Evolutionary conservation across 2,113 vertebrate genomes (phyloP).

Genomic region (Bubalus kerabau): DNA sequence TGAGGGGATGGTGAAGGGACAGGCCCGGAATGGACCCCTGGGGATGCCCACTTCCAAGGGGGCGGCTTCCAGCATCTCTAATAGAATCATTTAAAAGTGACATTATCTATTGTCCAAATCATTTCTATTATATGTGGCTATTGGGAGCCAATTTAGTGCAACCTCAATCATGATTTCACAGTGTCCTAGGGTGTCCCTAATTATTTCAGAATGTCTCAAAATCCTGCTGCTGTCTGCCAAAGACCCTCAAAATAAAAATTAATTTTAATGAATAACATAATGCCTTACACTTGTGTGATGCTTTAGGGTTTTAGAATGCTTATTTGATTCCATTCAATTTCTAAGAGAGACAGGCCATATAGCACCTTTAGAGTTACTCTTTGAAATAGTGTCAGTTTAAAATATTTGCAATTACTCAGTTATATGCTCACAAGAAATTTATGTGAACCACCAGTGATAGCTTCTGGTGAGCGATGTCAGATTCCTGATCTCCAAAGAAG

Average conservation of each 20-base stretch:
- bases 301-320: background rate
- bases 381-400: background rate
- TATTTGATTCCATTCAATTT: background rate
- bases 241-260: slow-evolving; percentile 30
- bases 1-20: too few species aligned
- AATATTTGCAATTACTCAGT: background rate
- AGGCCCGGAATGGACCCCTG: background rate
- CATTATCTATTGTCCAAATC: background rate
- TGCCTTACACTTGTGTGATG: background rate
- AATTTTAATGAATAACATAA: slow-evolving; percentile 15
- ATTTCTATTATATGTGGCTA: background rate
- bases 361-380: background rate
- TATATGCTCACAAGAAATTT: background rate
- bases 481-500: background rate
- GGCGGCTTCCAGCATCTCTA: background rate
- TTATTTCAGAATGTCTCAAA: slow-evolving; percentile 15
- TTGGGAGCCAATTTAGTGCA: slow-evolving; percentile 7
- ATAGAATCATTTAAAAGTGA: background rate
- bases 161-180: background rate
- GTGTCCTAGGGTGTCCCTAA: background rate
- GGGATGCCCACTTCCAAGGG: background rate
- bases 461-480: background rate
- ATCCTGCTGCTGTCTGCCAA: slow-evolving; percentile 10
- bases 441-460: background rate
- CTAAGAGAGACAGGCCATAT: background rate